Evolutionary conservation across 2,888 invertebrate genomes (phyloP), one percentile per base, ranked within the genome.

Genomic region (Tromatobia lineatoria): DNA sequence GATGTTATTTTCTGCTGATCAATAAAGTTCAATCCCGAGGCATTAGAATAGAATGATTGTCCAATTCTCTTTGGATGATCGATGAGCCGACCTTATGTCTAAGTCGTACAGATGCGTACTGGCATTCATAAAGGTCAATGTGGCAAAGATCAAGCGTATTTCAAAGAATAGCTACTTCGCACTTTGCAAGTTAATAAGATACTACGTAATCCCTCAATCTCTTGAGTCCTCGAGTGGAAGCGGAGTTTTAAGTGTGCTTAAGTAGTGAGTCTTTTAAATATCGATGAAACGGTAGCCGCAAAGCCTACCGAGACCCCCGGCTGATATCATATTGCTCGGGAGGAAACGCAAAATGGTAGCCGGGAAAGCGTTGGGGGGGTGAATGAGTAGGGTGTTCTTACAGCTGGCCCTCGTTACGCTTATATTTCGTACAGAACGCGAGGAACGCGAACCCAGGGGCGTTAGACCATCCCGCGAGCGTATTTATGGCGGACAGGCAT

Each of bases 401-500:
- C 86, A 86, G 85, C 83, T 83, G 85, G 83, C 81, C 81, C 86
- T 84, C 84, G 88, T 87, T 87, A 82, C 82, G 82, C 86, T 82
- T 85, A 85, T 83, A 87, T 85, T 87, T 80, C 79, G 81, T 85
- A 61, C 54, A 59, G 77, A 57, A 73, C 70, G 81, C 75, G 57
- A 57, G 75, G 81, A 85, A 85, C 81, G 81, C 85, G 81, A 80
- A 70, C 77, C 74, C 69, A 70, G 82, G 82, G 80, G 80, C 85
- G 78, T 82, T 82, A 70, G 80, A 82, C 86, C 87, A 86, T 86
- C 83, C 73, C 78, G 80, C 70, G 78, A 82, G 80, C 76, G 81
- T 87, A 86, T 87, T 87, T 86, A 87, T 86, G 86, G 83, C 75
- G 76, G 82, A 85, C 84, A 57, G 77, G 86, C 81, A 85, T 85